A percentile compares a stretch with the other conserved stretches of the same genome.
Evolutionary conservation across 2,888 invertebrate species (phyloP).

Genomic region (Euplagia quadripunctaria): DNA sequence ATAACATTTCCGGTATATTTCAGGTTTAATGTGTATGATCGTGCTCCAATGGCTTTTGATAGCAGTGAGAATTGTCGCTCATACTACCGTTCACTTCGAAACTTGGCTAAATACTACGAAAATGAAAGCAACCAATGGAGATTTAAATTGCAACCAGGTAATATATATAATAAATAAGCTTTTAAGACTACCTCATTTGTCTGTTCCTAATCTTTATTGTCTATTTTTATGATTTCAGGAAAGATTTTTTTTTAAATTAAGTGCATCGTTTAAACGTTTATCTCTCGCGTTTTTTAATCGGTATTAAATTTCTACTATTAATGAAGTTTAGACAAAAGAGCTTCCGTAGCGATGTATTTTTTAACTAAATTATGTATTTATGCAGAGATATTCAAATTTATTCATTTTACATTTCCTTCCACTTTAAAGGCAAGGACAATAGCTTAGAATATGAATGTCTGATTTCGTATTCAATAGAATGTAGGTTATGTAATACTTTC

Average conservation of each 20-base stretch:
- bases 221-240: too few relatives aligned
- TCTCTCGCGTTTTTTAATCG: background rate
- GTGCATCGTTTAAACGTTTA: too few relatives aligned
- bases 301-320: too few relatives aligned
- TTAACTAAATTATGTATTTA: background rate
- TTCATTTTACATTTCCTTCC: background rate
- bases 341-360: too few relatives aligned
- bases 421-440: background rate
- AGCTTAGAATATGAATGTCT: background rate
- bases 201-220: too few relatives aligned
- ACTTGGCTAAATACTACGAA: constrained; percentile 84
- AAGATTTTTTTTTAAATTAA: too few relatives aligned
- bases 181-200: background rate
- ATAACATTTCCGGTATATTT: constrained; percentile 8
- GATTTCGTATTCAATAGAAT: background rate
- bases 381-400: background rate
- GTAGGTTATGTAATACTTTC: background rate
- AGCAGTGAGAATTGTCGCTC: constrained; percentile 81
- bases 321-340: too few relatives aligned
- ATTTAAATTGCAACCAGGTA: constrained; percentile 88
- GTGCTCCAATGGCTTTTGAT: constrained; percentile 88
- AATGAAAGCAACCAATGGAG: constrained; percentile 85
- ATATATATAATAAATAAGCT: background rate
- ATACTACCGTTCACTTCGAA: constrained; percentile 89
- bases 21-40: constrained; percentile 92